Base-by-base conservation (phyloP, 2,113 vertebrate species). In the Heterochromis multidens region DNA sequence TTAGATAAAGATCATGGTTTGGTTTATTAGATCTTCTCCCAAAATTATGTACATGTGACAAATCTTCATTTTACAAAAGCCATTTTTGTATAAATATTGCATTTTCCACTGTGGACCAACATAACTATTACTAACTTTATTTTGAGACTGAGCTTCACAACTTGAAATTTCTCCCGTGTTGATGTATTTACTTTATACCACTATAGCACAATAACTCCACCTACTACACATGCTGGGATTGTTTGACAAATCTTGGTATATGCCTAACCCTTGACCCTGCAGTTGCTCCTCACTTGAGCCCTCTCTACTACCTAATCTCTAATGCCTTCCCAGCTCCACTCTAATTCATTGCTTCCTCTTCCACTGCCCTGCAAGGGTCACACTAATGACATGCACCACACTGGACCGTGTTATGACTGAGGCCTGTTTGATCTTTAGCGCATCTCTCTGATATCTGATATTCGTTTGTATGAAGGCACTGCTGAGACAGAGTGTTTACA, bases 311-410 rank as follows among this genome's bases (percentile, higher is more conserved):
- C 91, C 94, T 95, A 95, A 95, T 96, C 94, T 95, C 94, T 95
- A 92, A 95, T 96, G 94, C 91, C 89, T 94, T 84, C 84, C 88
- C 33, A 86, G 88, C 88, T 93, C 88, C 91, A 95, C 93, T 95
- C 93, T 94, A 95, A 94, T 95, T 94, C 94, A 95, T 96, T 96
- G 84, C 94, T 90, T 95, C 91, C 92, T 83, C 74, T 89, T 91
- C 90, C 86, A 84, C 86, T 93, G 91, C 88, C 83, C 87, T 87
- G 80, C 78, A 74, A 70, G 88, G 93, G 93, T 94, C 95, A 95
- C 77, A 59, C 19, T 87, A 90, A 93, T 88, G 89, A 89, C 91
- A 89, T 14, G 37, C 87, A 63, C 85, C 19, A 46, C 76, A 61
- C 88, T 12, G 88, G 91, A 92, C 92, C 88, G 81, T 76, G 33